Evolutionary conservation across 2,797 vertebrate genomes (phyloP).

Genomic region (Mergus octosetaceus): DNA sequence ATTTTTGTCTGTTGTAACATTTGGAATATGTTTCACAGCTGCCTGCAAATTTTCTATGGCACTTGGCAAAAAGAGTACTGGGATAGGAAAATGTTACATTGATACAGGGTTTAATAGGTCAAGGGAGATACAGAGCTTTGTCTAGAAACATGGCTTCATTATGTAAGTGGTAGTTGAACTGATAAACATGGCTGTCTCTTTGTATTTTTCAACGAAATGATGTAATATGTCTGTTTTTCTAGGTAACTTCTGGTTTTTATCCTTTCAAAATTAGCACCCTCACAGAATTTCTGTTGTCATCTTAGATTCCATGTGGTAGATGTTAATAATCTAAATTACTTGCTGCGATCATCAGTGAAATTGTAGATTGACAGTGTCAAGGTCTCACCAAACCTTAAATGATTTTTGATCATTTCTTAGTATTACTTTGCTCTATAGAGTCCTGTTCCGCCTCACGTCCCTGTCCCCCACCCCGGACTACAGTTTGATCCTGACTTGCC

Average conservation of each 20-base stretch:
- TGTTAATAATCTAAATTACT: neutral
- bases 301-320: neutral
- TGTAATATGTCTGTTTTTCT: neutral
- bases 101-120: neutral
- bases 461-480: neutral
- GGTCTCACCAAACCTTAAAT: neutral
- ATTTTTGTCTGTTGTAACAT: neutral
- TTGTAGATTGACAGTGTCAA: neutral
- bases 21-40: conserved; percentile 4
- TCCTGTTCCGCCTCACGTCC: no score
- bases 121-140: neutral
- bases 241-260: neutral
- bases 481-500: neutral
- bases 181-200: neutral
- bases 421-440: neutral
- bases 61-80: neutral
- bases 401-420: neutral
- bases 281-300: neutral
- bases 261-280: neutral
- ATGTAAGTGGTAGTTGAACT: neutral
- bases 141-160: neutral
- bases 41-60: neutral
- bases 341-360: neutral
- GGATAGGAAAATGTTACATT: neutral
- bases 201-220: neutral